Base-by-base conservation (phyloP, 2,797 vertebrate genomes). In the Todus mexicanus region DNA sequence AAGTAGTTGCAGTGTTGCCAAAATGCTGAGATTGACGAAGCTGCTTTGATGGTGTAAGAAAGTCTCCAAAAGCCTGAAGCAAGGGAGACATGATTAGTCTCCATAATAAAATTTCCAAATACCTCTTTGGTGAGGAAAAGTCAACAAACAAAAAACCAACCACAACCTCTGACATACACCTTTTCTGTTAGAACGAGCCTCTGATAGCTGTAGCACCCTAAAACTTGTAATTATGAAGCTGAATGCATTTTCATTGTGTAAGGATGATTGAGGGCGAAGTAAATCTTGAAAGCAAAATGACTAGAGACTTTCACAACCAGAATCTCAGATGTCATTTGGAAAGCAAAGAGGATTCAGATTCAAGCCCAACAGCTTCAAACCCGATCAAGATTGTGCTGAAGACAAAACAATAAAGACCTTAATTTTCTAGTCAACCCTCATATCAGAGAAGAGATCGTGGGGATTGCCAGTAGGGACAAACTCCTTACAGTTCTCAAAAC, bases 171-270 rank as follows among this genome's bases (percentile, higher is more conserved):
- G 79, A 69, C 63, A 87, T 80, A 85, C 37, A 80, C 47, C 48
- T 85, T 74, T 92, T 90, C 76, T 90, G 47, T 72, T 80, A 87
- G 81, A 85, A 85, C 69, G 48, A 13, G 90, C 10, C 54, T 87
- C 37, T 65, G 31, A 37, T 75, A 72, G 83, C 42, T 80, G 22
- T 47, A 80, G 92, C 56, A 83, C 31, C 33, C 65, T 78, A 82
- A 82, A 91, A 84, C 51, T 83, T 77, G 2, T 38, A 65, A 92
- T 89, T 91, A 87, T 14, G 54, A 85, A 90, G 50, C 20, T 37
- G 72, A 74, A 82, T 43, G 45, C 10, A 38, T 65, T 90, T 89
- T 94, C 48, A 57, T 50, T 16, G 8, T 40, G 47, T 23, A 87
- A n/a, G 38, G 38, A 60, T 31, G 16, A 42, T 18, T 90, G 57